A percentile compares a stretch with the other conserved stretches of the same genome.
Conservation (phyloP, 1,140 invertebrate species). For the Meloidogyne exigua region DNA sequence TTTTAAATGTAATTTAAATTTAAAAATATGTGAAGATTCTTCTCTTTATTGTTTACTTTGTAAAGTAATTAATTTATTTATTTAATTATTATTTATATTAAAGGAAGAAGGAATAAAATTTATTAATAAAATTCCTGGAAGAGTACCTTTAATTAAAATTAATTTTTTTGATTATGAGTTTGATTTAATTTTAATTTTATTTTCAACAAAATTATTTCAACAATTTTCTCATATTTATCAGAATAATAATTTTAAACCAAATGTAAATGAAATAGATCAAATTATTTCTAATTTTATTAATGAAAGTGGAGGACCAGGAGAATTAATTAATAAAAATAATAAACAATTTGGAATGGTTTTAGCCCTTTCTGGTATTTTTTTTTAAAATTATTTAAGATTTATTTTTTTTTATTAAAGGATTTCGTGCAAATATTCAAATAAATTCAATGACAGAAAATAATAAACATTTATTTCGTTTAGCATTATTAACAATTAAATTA, state of each 20-base stretch:
- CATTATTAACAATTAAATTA: constrained; percentile 3
- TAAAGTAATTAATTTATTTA: background rate
- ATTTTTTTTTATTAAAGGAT: background rate
- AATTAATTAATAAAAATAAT: background rate
- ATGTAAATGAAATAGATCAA: background rate
- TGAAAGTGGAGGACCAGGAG: background rate
- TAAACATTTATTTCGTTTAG: constrained; percentile 1
- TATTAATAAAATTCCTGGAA: background rate
- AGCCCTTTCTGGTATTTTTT: background rate
- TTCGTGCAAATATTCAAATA: constrained; percentile 5
- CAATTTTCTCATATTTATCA: background rate
- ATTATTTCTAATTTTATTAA: constrained; percentile 2
- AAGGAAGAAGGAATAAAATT: background rate
- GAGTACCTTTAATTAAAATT: constrained; percentile 1
- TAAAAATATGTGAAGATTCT: background rate
- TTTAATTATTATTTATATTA: background rate
- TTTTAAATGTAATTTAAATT: constrained; percentile 2
- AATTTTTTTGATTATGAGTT: constrained; percentile 5
- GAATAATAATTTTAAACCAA: background rate
- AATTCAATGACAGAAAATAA: constrained; percentile 5
- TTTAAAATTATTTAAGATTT: background rate
- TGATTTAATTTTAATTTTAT: constrained; percentile 6
- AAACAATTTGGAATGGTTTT: background rate
- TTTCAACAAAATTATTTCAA: background rate
- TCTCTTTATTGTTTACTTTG: constrained; percentile 1